Conservation (phyloP, 2,888 invertebrate species). For the Drosophila pegasa region DNA sequence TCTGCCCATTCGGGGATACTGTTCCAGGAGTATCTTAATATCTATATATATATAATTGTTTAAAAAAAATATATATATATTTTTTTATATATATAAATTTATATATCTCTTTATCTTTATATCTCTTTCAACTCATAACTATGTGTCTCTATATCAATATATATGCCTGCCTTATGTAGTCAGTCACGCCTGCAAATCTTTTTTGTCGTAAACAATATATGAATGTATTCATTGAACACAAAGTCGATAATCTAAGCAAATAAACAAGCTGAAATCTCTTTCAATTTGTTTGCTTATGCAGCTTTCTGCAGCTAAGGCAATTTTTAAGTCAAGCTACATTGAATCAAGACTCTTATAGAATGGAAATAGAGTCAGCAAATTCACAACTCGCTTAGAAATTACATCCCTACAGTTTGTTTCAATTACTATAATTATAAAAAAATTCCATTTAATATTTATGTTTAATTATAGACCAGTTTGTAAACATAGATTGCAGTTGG, state of each 20-base stretch:
- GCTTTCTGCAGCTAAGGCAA: background rate
- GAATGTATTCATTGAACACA: background rate
- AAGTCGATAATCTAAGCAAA: background rate
- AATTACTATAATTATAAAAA: background rate
- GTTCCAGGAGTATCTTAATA: too few species aligned
- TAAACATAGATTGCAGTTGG: background rate
- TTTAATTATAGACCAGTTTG: background rate
- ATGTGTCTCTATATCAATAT: too few species aligned
- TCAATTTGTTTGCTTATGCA: background rate
- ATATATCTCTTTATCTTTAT: too few species aligned
- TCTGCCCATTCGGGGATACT: too few species aligned
- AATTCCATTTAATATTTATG: background rate
- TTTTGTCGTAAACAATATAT: background rate
- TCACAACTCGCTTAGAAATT: background rate
- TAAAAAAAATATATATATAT: too few species aligned
- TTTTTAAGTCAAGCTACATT: background rate
- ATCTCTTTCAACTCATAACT: too few species aligned
- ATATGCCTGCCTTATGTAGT: background rate
- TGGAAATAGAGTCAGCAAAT: background rate
- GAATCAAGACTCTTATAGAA: background rate
- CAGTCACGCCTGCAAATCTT: too few species aligned
- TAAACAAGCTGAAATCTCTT: background rate
- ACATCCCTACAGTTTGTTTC: too few species aligned
- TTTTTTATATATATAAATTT: too few species aligned
- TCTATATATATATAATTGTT: too few species aligned